These are phyloP conservation scores for Eupsittula cactorum DNA, from an alignment of 2,113 vertebrate genomes.

Conservation along the genomic window DNA sequence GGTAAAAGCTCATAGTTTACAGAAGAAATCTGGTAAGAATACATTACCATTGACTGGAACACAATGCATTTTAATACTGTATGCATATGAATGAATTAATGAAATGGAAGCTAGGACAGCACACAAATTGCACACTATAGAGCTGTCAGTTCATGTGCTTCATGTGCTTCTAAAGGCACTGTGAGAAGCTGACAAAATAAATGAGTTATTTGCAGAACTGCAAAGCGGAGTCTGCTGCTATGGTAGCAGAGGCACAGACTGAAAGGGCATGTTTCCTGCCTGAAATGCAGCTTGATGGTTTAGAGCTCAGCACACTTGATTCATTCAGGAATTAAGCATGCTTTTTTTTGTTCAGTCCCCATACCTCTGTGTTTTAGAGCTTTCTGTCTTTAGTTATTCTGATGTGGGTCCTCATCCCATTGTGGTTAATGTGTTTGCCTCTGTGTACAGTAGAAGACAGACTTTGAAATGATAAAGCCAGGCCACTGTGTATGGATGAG, in stretches of 20 bases:
- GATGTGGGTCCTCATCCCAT: not conserved
- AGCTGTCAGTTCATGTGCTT: not conserved
- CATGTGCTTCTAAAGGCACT: not conserved
- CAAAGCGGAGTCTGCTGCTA: not conserved
- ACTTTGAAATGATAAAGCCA: not conserved
- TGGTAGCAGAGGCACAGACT: not conserved
- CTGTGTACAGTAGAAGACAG: not conserved
- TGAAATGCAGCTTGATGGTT: not conserved
- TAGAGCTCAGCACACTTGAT: not conserved
- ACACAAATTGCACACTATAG: rapidly evolving
- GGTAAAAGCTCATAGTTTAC: not conserved
- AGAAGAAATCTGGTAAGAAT: not conserved
- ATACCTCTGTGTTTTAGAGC: not conserved
- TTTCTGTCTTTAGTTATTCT: not conserved
- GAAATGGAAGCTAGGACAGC: not conserved
- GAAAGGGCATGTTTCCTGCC: not conserved
- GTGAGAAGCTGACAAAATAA: not conserved
- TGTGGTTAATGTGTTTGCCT: not conserved
- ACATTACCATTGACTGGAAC: rapidly evolving
- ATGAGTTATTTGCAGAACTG: not conserved
- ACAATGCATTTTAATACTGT: not conserved
- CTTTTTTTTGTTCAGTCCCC: not conserved
- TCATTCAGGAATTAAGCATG: not conserved
- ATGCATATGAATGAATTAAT: not conserved
- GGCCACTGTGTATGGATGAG: not conserved